Percentiles rank a stretch among this genome's conserved stretches.
These are phyloP conservation scores for Oryctolagus cuniculus DNA, from an alignment of 2,113 vertebrate species.

Conservation along the genomic window DNA sequence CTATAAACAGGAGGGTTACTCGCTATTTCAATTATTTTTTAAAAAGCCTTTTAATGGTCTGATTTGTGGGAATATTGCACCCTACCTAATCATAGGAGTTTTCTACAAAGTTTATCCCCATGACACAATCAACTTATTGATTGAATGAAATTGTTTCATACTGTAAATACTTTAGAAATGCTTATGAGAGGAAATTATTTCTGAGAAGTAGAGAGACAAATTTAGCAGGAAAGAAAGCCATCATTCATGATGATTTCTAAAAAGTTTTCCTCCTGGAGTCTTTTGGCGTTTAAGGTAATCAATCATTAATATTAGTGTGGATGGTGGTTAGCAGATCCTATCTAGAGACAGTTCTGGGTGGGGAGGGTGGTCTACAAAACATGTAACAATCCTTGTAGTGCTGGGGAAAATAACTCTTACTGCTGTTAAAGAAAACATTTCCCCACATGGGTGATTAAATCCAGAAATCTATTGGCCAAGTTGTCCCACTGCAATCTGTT, in stretches of 20 bases:
- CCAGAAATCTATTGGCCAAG: background rate
- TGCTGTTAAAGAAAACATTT: constrained; percentile 25
- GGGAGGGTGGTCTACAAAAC: background rate
- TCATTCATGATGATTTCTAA: background rate
- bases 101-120: background rate
- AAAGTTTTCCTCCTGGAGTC: background rate
- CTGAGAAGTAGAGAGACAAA: constrained; percentile 41
- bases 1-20: constrained; percentile 21
- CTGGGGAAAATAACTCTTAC: constrained; percentile 27
- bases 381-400: background rate
- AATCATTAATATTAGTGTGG: background rate
- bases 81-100: background rate
- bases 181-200: constrained; percentile 29
- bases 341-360: background rate
- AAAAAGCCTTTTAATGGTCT: background rate
- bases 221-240: background rate
- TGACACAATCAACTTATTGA: background rate
- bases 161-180: constrained; percentile 58
- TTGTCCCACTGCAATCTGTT: background rate
- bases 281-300: constrained; percentile 16
- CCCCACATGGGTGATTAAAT: background rate
- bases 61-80: constrained; percentile 8
- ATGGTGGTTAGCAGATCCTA: constrained; percentile 17
- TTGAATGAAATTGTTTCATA: constrained; percentile 53
- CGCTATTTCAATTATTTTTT: background rate